Evolutionary conservation across 2,113 vertebrate genomes (phyloP), one percentile per base, ranked within the genome.

Genomic region (Lates calcarifer): DNA sequence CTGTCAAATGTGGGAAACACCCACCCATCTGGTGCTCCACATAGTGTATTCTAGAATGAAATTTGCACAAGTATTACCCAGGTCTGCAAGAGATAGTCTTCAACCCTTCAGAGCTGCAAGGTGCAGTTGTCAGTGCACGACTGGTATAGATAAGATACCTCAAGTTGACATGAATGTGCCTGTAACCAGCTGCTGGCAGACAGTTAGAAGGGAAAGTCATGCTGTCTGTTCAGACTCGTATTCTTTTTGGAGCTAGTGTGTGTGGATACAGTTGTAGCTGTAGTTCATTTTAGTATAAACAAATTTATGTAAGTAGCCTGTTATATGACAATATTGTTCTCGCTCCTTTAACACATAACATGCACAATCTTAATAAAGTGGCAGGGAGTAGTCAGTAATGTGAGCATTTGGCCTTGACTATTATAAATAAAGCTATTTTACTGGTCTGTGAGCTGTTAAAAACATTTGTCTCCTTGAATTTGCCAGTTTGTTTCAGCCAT

Each of bases 181-280:
- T 33, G 33, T 66, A 86, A 81, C 84, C 78, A 82, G 82, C 89
- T 87, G 87, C 82, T 82, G 70, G 81, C 65, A 86, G 67, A 85
- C 86, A 65, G 81, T 84, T 83, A 57, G 20, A 69, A 24, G 28
- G 20, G 43, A 47, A 58, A 68, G 51, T 39, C 61, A n/a, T 1
- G 33, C 35, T 20, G 62, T 29, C 60, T 64, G 73, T 56, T 61
- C 43, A 74, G 37, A 66, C 61, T 49, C 26, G 29, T 69, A 74
- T 63, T 81, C 33, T 57, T 73, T n/a, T 6, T 51, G 9, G 31
- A 62, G 61, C 33, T 29, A 2, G 33, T 1, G 11, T 28, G 47
- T 15, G 14, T 20, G 20, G 22, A 60, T 24, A 22, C 29, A 31
- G 28, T 41, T 74, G 61, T 13, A 49, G 49, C 18, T 53, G 63